phyloP scores from a whole-genome alignment of 2,113 vertebrate species.

The Lagopus leucura region DNA sequence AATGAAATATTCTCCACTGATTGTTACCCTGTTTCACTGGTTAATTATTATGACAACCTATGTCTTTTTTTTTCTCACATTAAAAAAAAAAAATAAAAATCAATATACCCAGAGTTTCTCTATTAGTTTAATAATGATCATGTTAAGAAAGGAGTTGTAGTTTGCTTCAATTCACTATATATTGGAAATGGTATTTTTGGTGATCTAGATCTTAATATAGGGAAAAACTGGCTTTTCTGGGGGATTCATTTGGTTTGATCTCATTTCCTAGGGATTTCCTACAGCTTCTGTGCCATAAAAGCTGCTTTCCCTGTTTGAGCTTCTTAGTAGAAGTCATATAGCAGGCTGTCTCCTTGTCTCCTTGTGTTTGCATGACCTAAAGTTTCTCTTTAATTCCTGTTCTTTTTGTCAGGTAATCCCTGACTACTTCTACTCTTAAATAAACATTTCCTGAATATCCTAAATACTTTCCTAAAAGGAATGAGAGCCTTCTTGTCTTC shows the following conservation, averaged over 20 bases:
- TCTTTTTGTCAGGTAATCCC: background rate
- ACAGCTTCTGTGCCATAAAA: slow-evolving; percentile 35
- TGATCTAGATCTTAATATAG: background rate
- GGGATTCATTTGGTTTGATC: slow-evolving; percentile 34
- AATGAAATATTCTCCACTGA: fast-evolving
- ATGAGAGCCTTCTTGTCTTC: background rate
- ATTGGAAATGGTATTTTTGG: background rate
- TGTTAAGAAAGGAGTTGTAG: background rate
- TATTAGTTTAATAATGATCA: background rate
- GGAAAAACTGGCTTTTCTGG: background rate
- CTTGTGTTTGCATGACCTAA: background rate
- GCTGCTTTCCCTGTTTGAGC: slow-evolving; percentile 22
- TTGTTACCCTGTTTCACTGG: background rate
- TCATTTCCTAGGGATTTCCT: slow-evolving; percentile 44
- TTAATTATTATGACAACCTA: background rate
- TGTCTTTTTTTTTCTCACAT: background rate
- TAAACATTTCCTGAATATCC: background rate
- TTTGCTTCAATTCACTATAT: background rate
- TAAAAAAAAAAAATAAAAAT: background rate
- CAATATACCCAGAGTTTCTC: background rate
- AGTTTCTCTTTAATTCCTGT: background rate
- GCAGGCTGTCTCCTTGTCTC: background rate
- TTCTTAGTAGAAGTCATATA: background rate
- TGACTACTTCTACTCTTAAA: background rate
- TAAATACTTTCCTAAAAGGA: background rate